Evolutionary conservation across 2,888 invertebrate genomes (phyloP).

Genomic region (Yponomeuta sedellus): DNA sequence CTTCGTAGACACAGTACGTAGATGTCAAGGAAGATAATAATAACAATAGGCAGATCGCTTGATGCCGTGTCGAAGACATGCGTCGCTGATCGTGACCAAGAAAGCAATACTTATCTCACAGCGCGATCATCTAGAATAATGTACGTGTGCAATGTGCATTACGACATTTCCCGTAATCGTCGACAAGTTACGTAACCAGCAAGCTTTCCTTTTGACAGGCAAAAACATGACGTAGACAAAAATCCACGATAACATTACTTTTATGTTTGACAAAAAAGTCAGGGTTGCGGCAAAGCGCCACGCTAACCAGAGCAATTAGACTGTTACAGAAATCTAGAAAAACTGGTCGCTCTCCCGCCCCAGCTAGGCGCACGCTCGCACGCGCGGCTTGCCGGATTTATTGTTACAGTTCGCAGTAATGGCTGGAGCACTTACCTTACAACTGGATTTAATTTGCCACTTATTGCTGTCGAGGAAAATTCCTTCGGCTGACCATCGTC

Average conservation of each 20-base stretch:
- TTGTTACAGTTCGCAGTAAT: not conserved
- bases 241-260: not conserved
- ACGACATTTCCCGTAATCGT: slow-evolving; percentile 10
- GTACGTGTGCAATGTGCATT: slow-evolving; percentile 13
- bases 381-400: not conserved
- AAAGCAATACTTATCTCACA: slow-evolving; percentile 33
- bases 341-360: not conserved
- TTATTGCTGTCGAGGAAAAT: slow-evolving; percentile 1
- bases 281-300: not conserved
- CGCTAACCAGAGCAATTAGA: slow-evolving; percentile 1
- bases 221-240: not conserved
- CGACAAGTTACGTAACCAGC: slow-evolving; percentile 1
- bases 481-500: not conserved
- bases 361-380: slow-evolving; percentile 1
- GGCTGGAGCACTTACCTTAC: not conserved
- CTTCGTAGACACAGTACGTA: not conserved
- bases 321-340: slow-evolving; percentile 10
- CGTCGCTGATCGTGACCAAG: slow-evolving; percentile 37
- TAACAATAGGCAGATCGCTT: not conserved
- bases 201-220: not conserved
- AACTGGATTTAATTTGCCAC: not conserved
- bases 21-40: not conserved
- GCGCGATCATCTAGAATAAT: slow-evolving; percentile 12
- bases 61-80: slow-evolving; percentile 24
- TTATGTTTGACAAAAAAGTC: not conserved